phyloP scores from a whole-genome alignment of 2,113 vertebrate species.

The Rattus rattus region DNA sequence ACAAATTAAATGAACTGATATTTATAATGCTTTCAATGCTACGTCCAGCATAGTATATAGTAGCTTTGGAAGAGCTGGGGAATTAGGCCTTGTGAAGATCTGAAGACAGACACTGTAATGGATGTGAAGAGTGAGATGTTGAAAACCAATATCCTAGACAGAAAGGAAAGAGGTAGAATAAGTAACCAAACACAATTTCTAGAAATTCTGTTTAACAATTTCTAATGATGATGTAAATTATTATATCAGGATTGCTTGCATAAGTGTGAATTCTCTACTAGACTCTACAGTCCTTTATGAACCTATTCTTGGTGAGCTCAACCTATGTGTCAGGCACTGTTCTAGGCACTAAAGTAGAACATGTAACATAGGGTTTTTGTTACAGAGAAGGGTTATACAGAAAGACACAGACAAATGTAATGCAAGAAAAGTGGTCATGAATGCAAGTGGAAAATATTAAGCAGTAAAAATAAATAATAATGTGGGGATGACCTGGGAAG shows the following conservation, averaged over 20 bases:
- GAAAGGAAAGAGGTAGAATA: neutral
- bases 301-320: neutral
- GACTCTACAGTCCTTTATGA: neutral
- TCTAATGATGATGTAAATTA: neutral
- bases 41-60: neutral
- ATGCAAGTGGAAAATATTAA: neutral
- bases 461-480: neutral
- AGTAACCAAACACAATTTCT: neutral
- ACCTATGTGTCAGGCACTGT: neutral
- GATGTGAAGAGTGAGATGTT: neutral
- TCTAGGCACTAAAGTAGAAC: neutral
- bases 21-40: neutral
- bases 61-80: neutral
- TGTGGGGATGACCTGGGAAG: neutral
- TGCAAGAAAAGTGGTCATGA: neutral
- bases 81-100: neutral
- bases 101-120: neutral
- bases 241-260: neutral
- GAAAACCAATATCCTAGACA: neutral
- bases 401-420: neutral
- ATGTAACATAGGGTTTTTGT: neutral
- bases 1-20: neutral
- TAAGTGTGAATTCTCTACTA: neutral
- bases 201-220: slow-evolving; percentile 22
- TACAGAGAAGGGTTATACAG: neutral